These are phyloP conservation scores for Cyanocitta stelleri DNA, from an alignment of 2,113 vertebrate species.

Conservation along the genomic window DNA sequence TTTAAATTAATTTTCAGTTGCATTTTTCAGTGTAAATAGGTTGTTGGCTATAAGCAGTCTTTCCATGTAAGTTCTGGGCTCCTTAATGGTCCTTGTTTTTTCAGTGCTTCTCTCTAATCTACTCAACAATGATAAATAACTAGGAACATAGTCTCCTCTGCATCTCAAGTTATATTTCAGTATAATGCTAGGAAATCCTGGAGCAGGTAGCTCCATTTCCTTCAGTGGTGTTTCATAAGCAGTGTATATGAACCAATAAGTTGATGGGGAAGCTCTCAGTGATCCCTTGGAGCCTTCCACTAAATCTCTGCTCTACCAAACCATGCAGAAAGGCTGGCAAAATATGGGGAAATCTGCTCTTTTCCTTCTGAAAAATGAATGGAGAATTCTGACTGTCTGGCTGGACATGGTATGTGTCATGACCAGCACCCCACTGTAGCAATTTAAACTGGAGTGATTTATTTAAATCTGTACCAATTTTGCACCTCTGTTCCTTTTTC, in stretches of 20 bases:
- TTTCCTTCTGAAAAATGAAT: background rate
- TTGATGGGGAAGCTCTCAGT: background rate
- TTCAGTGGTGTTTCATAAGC: background rate
- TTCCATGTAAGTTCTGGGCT: background rate
- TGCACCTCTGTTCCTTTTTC: background rate
- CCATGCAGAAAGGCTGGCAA: background rate
- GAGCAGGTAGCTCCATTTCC: background rate
- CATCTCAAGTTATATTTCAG: background rate
- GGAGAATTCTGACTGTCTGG: background rate
- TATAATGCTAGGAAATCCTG: background rate
- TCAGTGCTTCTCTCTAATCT: background rate
- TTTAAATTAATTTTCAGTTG: background rate
- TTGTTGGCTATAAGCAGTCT: background rate
- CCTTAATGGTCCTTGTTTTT: background rate
- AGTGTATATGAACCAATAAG: background rate
- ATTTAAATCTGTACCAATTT: background rate
- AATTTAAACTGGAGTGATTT: background rate
- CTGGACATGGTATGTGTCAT: background rate
- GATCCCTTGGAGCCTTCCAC: background rate
- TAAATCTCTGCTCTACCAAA: background rate
- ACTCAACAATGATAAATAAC: background rate
- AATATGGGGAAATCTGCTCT: background rate
- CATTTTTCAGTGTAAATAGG: background rate
- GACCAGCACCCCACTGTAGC: accelerated
- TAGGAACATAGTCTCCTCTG: background rate